Percentiles rank a stretch among this genome's conserved stretches.
Evolutionary conservation across 2,797 vertebrate genomes (phyloP).

Genomic region (Alfaro cultratus): DNA sequence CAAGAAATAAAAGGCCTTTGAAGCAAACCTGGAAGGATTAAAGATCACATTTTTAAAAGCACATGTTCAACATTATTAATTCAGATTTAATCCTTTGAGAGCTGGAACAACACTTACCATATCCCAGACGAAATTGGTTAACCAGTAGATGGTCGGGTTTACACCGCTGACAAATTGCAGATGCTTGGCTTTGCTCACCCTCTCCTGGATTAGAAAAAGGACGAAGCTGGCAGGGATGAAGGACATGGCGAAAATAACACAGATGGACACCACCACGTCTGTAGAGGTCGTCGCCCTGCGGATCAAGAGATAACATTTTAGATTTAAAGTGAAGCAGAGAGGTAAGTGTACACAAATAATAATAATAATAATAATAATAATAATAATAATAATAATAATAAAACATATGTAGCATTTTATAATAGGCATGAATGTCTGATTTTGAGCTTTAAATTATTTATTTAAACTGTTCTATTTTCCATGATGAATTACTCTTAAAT

Average conservation of each 20-base stretch:
- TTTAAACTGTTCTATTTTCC: neutral
- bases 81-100: neutral
- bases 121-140: constrained; percentile 96
- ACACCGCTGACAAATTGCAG: constrained; percentile 97
- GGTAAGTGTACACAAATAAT: neutral
- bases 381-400: neutral
- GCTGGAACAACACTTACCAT: constrained; percentile 83
- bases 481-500: neutral
- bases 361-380: neutral
- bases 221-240: constrained; percentile 99
- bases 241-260: constrained; percentile 99
- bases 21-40: neutral
- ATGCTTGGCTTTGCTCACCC: constrained; percentile 97
- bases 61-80: constrained; percentile 8
- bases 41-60: neutral
- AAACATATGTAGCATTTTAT: neutral
- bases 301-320: constrained; percentile 33
- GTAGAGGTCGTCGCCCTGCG: constrained; percentile 88
- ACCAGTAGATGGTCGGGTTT: constrained; percentile 94
- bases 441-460: neutral
- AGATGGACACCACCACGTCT: constrained; percentile 96
- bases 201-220: constrained; percentile 97
- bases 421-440: neutral
- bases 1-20: constrained; percentile 12
- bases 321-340: constrained; percentile 19